Percentiles rank a stretch among this genome's conserved stretches.
Evolutionary conservation across 1,140 invertebrate genomes (phyloP).

Genomic region (Chlorops oryzae): DNA sequence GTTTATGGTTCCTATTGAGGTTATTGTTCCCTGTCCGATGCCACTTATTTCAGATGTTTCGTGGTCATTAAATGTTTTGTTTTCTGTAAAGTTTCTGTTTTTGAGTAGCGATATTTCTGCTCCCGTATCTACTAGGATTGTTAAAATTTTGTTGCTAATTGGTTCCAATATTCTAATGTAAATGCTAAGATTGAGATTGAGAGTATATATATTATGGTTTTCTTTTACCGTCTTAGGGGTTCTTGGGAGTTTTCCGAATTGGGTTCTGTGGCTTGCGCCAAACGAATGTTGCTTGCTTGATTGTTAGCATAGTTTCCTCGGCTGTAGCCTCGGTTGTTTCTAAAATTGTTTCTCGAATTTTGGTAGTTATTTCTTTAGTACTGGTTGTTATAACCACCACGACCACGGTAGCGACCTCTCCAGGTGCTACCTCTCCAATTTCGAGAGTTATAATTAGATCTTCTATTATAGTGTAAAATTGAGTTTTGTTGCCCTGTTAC

Average conservation of each 20-base stretch:
- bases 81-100: not conserved
- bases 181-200: constrained; percentile 3
- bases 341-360: not conserved
- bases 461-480: constrained; percentile 4
- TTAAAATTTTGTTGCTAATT: too few species aligned
- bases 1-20: not conserved
- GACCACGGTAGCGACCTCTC: not conserved
- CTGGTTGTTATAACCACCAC: not conserved
- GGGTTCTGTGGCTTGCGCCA: too few species aligned
- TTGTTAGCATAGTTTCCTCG: not conserved
- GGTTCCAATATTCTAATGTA: not conserved
- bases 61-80: not conserved
- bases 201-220: constrained; percentile 1
- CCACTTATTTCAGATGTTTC: not conserved
- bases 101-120: too few species aligned
- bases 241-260: not conserved
- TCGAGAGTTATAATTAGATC: too few species aligned
- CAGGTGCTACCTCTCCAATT: not conserved
- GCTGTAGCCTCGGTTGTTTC: constrained; percentile 1
- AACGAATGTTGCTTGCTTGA: constrained; percentile 1
- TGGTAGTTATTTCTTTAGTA: not conserved
- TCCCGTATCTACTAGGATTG: too few species aligned
- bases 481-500: constrained; percentile 12
- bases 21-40: not conserved
- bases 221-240: not conserved